These are phyloP conservation scores for Xestia c-nigrum DNA, from an alignment of 2,888 invertebrate genomes.

Conservation along the genomic window DNA sequence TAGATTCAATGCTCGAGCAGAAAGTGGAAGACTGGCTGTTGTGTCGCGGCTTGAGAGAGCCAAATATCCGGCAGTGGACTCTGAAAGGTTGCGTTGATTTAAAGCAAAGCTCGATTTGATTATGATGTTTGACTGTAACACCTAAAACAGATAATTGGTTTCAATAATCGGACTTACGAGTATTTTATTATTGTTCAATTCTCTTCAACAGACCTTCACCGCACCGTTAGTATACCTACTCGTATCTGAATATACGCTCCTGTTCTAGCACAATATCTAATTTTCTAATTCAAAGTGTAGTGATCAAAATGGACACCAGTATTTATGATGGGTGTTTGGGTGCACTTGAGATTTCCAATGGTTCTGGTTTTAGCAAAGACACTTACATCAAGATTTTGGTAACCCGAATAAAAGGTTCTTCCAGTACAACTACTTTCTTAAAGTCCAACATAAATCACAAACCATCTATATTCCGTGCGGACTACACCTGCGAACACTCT, in stretches of 20 bases:
- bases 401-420: conserved; percentile 17
- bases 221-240: not conserved
- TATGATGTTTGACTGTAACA: not conserved
- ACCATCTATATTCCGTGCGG: conserved; percentile 83
- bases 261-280: not conserved
- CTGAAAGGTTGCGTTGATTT: not conserved
- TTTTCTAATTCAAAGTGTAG: not conserved
- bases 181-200: not conserved
- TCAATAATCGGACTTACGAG: not conserved
- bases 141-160: not conserved
- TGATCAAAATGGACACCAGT: not conserved
- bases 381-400: too few species aligned
- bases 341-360: not conserved
- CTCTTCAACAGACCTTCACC: not conserved
- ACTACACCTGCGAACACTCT: conserved; percentile 82
- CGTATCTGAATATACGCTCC: not conserved
- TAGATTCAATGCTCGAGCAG: not conserved
- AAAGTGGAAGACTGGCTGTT: not conserved
- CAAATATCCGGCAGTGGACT: not conserved
- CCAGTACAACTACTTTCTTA: conserved; percentile 36
- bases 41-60: not conserved
- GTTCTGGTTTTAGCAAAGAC: not conserved
- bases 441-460: conserved; percentile 79
- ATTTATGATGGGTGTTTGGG: not conserved
- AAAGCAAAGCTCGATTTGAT: not conserved